Evolutionary conservation across 2,113 vertebrate species (phyloP).

Genomic region (Ammodytes marinus): DNA sequence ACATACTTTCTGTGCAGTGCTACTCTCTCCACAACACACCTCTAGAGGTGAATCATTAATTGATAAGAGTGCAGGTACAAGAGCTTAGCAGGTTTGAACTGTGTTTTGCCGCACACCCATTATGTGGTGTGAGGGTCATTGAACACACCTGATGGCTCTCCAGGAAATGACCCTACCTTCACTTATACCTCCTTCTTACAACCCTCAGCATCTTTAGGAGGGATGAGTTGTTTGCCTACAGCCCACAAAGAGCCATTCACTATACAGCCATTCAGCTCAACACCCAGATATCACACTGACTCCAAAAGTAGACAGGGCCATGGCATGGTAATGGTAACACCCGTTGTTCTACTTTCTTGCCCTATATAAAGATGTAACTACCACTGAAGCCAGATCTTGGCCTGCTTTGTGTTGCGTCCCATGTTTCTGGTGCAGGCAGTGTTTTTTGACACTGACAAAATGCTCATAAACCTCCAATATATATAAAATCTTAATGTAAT

Average conservation of each 20-base stretch:
- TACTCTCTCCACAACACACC: neutral
- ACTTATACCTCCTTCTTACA: constrained; percentile 28
- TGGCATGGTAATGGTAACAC: neutral
- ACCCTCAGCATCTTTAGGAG: constrained; percentile 5
- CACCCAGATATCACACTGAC: neutral
- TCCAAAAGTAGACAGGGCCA: neutral
- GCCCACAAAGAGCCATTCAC: constrained; percentile 21
- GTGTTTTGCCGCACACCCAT: neutral
- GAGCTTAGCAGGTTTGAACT: constrained; percentile 1
- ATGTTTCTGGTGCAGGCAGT: neutral
- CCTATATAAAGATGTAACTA: neutral
- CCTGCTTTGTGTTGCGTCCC: neutral
- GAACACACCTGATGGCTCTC: constrained; percentile 23
- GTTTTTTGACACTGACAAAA: neutral
- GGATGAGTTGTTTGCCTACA: constrained; percentile 32
- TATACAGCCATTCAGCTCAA: constrained; percentile 3
- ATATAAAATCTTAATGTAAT: neutral
- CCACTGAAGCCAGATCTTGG: neutral
- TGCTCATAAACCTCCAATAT: neutral
- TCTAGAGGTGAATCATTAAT: constrained; percentile 1
- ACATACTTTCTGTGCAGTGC: neutral
- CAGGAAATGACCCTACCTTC: constrained; percentile 37
- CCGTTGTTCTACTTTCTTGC: neutral
- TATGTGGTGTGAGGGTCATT: constrained; percentile 7
- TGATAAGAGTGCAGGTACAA: neutral